Percentiles rank a stretch among this genome's conserved stretches.
These are phyloP conservation scores for Myotis planiceps DNA, from an alignment of 2,797 vertebrate genomes.

Conservation along the genomic window DNA sequence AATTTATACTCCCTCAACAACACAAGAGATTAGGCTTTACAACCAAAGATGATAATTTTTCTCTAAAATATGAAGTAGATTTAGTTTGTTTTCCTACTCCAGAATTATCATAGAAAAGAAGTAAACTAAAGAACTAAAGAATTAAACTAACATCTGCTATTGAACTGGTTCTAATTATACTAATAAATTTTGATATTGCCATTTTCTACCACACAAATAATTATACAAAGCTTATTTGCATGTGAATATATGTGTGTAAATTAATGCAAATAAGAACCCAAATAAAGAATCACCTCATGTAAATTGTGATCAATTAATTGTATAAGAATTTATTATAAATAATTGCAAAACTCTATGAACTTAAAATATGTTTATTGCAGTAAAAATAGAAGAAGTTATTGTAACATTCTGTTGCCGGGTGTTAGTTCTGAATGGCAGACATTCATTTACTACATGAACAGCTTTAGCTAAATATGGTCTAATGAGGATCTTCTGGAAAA, in stretches of 20 bases:
- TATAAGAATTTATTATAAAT: not conserved
- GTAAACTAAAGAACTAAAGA: not conserved
- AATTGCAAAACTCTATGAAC: not conserved
- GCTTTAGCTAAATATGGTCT: constrained; percentile 55
- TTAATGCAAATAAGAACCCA: not conserved
- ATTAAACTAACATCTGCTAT: not conserved
- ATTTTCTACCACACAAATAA: constrained; percentile 14
- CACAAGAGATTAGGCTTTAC: not conserved
- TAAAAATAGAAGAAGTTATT: not conserved
- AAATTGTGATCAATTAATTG: constrained; percentile 22
- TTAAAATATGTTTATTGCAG: constrained; percentile 28
- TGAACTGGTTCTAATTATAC: constrained; percentile 47
- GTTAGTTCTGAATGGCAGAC: constrained; percentile 26
- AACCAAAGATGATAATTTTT: not conserved
- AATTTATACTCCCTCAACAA: not conserved
- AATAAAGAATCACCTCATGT: not conserved
- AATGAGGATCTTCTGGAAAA: constrained; percentile 52
- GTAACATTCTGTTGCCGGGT: not conserved
- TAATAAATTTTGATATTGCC: constrained; percentile 23
- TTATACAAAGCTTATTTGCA: constrained; percentile 11
- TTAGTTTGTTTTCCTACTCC: not conserved
- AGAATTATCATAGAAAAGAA: not conserved
- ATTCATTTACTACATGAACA: constrained; percentile 59
- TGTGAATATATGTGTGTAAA: not conserved
- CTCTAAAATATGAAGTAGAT: not conserved